Conservation (phyloP, 2,113 vertebrate genomes). For the Pavo muticus region DNA sequence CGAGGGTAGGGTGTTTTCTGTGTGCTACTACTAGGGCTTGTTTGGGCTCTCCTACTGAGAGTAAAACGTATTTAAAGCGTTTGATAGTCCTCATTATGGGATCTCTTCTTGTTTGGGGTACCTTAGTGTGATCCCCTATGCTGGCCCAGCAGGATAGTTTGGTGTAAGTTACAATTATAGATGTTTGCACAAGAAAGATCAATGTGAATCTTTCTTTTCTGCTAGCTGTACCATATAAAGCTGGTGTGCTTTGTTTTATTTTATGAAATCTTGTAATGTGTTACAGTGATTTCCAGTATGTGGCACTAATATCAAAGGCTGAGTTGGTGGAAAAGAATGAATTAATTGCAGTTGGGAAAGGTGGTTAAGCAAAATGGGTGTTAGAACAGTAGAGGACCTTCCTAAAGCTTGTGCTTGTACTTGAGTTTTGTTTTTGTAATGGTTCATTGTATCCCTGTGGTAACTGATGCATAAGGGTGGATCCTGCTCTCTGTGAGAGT, state of each 20-base stretch:
- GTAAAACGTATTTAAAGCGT: neutral
- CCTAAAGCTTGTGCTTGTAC: neutral
- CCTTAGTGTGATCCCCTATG: neutral
- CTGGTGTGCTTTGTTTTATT: neutral
- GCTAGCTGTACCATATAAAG: neutral
- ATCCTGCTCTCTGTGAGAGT: neutral
- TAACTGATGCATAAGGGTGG: neutral
- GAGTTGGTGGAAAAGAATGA: conserved; percentile 7
- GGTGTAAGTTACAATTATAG: neutral
- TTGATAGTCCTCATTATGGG: fast-evolving
- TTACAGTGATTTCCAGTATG: conserved; percentile 46
- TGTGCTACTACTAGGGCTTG: no score
- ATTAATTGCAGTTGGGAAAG: neutral
- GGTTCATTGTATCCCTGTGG: neutral
- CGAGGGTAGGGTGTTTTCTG: fast-evolving
- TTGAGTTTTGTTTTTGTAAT: neutral
- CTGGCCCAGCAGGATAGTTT: neutral
- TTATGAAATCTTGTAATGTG: neutral
- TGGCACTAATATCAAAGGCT: conserved; percentile 56
- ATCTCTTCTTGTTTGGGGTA: no score
- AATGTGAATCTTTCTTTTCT: neutral
- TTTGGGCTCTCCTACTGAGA: neutral
- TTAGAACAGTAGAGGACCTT: neutral
- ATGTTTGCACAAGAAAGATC: neutral
- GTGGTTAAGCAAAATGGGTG: neutral